Base-by-base conservation (phyloP, 2,113 vertebrate species). In the Clupea harengus region DNA sequence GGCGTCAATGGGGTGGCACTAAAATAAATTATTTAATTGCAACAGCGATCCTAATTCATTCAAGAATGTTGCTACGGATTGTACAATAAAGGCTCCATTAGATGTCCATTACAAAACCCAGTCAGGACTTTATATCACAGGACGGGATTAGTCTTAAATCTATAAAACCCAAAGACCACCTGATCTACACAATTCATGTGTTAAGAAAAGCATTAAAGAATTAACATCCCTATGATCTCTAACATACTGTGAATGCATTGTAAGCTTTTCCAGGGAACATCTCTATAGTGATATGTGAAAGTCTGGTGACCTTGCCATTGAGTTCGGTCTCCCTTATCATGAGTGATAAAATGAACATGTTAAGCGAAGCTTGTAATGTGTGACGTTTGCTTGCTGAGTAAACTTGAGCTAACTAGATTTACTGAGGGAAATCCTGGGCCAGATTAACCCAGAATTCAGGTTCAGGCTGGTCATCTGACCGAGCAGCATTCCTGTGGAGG, bases 361-460 rank as follows among this genome's bases (percentile, higher is more conserved):
- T 28, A 28, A 67, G 25, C n/a, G 28, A 28, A 28, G n/a, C n/a
- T 67, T 25, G 60, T 11, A 28, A 25, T 2, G 25, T 13, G 64
- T 75, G 72, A 32, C 72, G 13, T 39, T 15, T 78, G 72, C 72
- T 32, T 78, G 32, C 28, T 15, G 25, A 32, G 72, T 32, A 44
- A 78, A 78, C 32, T 39, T 39, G 25, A 78, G 25, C 72, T 39
- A 78, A 78, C 72, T 78, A 5, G 28, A 78, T 32, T 32, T 78
- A 78, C 28, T 39, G 11, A 78, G 72, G 72, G 72, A 78, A 78
- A 78, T 78, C 72, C 72, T 39, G 28, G 32, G 28, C 28, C 28
- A 13, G 72, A 78, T 78, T 78, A 44, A 78, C 72, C 72, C 72
- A 78, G 72, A 78, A 78, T 78, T 39, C 13, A 11, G 72, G 28